phyloP scores from a whole-genome alignment of 2,113 vertebrate genomes.

The Turnix velox region DNA sequence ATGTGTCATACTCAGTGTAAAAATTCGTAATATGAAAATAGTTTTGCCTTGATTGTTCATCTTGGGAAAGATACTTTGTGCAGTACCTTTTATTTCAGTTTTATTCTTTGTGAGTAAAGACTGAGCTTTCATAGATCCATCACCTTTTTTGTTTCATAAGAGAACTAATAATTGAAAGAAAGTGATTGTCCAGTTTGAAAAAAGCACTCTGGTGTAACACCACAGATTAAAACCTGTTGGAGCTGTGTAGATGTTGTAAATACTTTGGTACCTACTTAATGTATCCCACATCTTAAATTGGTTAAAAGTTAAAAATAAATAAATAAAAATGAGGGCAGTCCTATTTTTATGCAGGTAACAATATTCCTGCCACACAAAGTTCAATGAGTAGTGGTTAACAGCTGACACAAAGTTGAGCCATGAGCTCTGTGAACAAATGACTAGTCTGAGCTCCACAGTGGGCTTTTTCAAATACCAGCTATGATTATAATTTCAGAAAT shows the following conservation, averaged over 20 bases:
- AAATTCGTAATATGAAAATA: not conserved
- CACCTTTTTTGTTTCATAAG: not conserved
- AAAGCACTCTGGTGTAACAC: not conserved
- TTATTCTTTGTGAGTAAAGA: not conserved
- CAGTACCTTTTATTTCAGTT: not conserved
- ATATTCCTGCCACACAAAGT: not conserved
- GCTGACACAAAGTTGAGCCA: not conserved
- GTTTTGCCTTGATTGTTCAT: not conserved
- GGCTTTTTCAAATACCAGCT: not conserved
- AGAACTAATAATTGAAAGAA: not conserved
- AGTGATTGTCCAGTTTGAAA: not conserved
- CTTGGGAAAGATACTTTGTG: not conserved
- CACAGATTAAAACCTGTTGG: not conserved
- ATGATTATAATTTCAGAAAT: not conserved
- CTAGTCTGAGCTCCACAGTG: not conserved
- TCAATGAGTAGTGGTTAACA: not conserved
- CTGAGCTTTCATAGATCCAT: not conserved
- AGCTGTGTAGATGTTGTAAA: not conserved
- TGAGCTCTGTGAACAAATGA: not conserved
- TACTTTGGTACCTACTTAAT: not conserved
- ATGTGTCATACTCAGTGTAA: not conserved
- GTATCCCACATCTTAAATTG: not conserved
- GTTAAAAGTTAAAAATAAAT: not conserved
- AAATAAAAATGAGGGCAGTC: not conserved
- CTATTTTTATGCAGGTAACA: not conserved